phyloP scores from a whole-genome alignment of 1,140 invertebrate genomes.

The Camponotus floridanus region DNA sequence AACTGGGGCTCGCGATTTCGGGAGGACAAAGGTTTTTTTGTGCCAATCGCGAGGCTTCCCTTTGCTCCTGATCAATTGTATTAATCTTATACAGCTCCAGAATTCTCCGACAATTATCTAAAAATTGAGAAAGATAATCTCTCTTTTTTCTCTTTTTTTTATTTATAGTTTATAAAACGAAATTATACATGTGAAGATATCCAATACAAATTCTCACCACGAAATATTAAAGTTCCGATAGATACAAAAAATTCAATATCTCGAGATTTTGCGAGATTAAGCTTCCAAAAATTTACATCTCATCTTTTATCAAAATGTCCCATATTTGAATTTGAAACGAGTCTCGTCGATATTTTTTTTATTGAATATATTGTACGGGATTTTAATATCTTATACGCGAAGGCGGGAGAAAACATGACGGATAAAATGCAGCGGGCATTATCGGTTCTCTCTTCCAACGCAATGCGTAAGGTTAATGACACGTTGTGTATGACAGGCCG shows the following conservation, averaged over 20 bases:
- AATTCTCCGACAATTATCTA: neutral
- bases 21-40: slow-evolving; percentile 1
- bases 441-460: slow-evolving; percentile 72
- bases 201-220: neutral
- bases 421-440: slow-evolving; percentile 59
- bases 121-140: neutral
- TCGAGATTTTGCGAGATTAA: neutral
- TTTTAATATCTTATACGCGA: neutral
- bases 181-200: neutral
- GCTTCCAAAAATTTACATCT: neutral
- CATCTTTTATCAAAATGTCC: slow-evolving; percentile 4
- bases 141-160: no score
- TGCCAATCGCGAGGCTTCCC: no score
- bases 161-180: no score
- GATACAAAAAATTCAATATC: neutral
- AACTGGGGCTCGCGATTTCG: slow-evolving; percentile 2
- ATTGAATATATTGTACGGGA: neutral
- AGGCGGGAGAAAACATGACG: slow-evolving; percentile 9
- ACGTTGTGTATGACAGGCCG: slow-evolving; percentile 67
- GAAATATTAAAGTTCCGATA: neutral
- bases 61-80: neutral
- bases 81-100: neutral
- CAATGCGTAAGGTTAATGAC: slow-evolving; percentile 78
- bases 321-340: neutral
- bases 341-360: neutral